Percentiles rank a stretch among this genome's conserved stretches.
phyloP scores from a whole-genome alignment of 2,113 vertebrate species.

The Paedocypris sp. region DNA sequence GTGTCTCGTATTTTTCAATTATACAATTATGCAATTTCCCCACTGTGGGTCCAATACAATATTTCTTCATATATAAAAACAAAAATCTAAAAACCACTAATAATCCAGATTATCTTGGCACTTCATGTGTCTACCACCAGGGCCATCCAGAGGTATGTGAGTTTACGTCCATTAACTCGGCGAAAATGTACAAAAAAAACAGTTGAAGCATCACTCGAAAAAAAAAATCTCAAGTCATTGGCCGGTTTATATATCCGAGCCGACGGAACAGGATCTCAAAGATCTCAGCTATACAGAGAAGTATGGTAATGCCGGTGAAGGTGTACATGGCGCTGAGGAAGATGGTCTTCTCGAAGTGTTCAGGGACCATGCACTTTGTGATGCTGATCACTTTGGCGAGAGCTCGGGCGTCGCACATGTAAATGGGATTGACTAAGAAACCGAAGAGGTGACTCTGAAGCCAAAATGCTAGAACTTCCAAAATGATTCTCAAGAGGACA shows the following conservation, averaged over 20 bases:
- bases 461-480: constrained; percentile 78
- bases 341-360: constrained; percentile 85
- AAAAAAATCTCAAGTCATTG: constrained; percentile 45
- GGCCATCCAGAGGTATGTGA: constrained; percentile 31
- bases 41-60: too few relatives aligned
- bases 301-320: constrained; percentile 75
- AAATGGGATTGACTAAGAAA: constrained; percentile 72
- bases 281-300: constrained; percentile 70
- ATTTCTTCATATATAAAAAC: too few relatives aligned
- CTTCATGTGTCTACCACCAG: constrained; percentile 12
- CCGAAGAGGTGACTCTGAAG: constrained; percentile 80
- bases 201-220: constrained; percentile 4
- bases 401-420: constrained; percentile 64
- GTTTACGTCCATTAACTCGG: constrained; percentile 33
- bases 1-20: too few relatives aligned
- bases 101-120: too few relatives aligned
- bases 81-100: too few relatives aligned
- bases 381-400: constrained; percentile 64
- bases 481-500: constrained; percentile 71
- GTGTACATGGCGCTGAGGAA: constrained; percentile 83
- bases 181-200: constrained; percentile 25
- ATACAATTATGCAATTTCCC: too few relatives aligned
- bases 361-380: constrained; percentile 73
- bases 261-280: constrained; percentile 76
- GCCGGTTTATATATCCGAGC: constrained; percentile 61